Percentiles rank a stretch among this genome's conserved stretches.
phyloP scores from a whole-genome alignment of 2,888 invertebrate species.

The Osmoderma eremita region DNA sequence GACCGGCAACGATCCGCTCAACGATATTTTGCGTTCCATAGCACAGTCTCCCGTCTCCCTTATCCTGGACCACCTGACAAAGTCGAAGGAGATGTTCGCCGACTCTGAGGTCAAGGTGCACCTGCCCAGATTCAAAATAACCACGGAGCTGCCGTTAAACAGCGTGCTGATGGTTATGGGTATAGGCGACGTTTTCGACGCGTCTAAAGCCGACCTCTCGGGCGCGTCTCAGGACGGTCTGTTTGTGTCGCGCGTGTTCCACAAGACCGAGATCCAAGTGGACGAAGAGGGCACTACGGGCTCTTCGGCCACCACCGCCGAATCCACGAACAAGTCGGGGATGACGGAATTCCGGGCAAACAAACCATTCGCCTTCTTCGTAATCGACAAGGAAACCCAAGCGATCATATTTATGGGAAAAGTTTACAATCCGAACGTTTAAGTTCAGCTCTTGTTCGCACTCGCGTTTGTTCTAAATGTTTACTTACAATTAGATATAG shows the following conservation, averaged over 20 bases:
- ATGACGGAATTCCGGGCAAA: constrained; percentile 73
- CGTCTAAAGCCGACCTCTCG: constrained; percentile 67
- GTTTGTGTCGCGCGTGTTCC: constrained; percentile 72
- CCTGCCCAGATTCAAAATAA: constrained; percentile 65
- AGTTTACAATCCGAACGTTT: constrained; percentile 56
- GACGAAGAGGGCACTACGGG: constrained; percentile 80
- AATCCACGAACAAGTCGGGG: constrained; percentile 64
- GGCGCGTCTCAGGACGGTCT: constrained; percentile 68
- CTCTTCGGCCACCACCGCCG: constrained; percentile 68
- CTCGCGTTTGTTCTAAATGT: too few relatives aligned
- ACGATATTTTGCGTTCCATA: not conserved
- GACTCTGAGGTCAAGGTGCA: not conserved
- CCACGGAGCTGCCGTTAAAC: constrained; percentile 71
- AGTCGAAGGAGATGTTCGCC: not conserved
- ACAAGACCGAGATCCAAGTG: constrained; percentile 79
- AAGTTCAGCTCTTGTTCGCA: too few relatives aligned
- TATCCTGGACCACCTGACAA: constrained; percentile 6
- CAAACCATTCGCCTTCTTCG: constrained; percentile 74
- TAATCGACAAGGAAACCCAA: constrained; percentile 72
- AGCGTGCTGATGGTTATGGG: constrained; percentile 73
- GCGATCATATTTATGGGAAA: constrained; percentile 74
- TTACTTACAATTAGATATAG: too few relatives aligned
- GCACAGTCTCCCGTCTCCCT: not conserved
- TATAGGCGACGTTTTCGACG: constrained; percentile 72
- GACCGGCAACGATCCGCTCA: not conserved